phyloP scores from a whole-genome alignment of 2,888 invertebrate genomes.

The Drosophila prolongata region DNA sequence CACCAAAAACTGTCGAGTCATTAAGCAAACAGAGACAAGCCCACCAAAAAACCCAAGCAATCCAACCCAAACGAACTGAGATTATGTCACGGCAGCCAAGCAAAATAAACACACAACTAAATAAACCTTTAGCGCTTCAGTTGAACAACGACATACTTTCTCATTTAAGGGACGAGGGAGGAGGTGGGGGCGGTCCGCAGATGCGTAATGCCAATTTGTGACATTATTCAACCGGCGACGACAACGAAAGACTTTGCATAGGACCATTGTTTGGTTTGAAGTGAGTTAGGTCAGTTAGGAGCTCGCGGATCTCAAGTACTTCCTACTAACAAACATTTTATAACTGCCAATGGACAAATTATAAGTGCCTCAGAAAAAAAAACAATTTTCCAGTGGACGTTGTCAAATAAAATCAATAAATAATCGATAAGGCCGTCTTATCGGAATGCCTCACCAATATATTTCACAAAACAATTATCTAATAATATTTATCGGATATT shows the following conservation, averaged over 20 bases:
- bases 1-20: slow-evolving; percentile 55
- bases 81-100: slow-evolving; percentile 62
- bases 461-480: neutral
- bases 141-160: slow-evolving; percentile 53
- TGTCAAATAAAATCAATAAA: neutral
- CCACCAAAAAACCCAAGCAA: slow-evolving; percentile 12
- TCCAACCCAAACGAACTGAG: slow-evolving; percentile 45
- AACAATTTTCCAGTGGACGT: no score
- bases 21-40: slow-evolving; percentile 39
- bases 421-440: neutral
- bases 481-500: neutral
- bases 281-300: slow-evolving; percentile 27
- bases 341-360: neutral
- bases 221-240: slow-evolving; percentile 41
- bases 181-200: slow-evolving; percentile 5
- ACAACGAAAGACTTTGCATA: slow-evolving; percentile 34
- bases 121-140: slow-evolving; percentile 73
- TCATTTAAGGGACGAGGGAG: slow-evolving; percentile 29
- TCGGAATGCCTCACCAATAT: neutral
- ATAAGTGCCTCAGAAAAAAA: neutral
- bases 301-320: slow-evolving; percentile 2
- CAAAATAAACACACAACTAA: slow-evolving; percentile 42
- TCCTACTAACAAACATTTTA: slow-evolving; percentile 18
- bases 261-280: slow-evolving; percentile 16
- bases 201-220: slow-evolving; percentile 53